A percentile compares a stretch with the other conserved stretches of the same genome.
phyloP scores from a whole-genome alignment of 2,888 invertebrate species.

The Ennomos fuscantarius region DNA sequence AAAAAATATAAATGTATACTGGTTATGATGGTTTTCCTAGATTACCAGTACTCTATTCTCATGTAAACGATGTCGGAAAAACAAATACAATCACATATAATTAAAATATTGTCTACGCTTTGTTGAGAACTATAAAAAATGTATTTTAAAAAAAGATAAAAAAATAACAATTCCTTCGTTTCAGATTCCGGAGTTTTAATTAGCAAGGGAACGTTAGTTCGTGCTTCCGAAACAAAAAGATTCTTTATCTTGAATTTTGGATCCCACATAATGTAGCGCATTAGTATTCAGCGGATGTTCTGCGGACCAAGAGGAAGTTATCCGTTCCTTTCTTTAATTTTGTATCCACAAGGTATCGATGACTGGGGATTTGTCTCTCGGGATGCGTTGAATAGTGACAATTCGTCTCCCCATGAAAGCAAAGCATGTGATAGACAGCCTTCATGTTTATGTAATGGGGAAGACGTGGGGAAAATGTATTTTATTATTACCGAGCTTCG shows the following conservation, averaged over 20 bases:
- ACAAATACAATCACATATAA: too few relatives aligned
- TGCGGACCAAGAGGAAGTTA: conserved; percentile 46
- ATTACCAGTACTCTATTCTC: too few relatives aligned
- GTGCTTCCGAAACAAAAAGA: conserved; percentile 45
- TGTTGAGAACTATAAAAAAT: too few relatives aligned
- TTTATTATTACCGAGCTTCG: conserved; percentile 1
- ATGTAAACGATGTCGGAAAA: too few relatives aligned
- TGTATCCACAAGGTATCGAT: conserved; percentile 42
- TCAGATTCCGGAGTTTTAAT: conserved; percentile 53
- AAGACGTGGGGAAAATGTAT: conserved; percentile 13
- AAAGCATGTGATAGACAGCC: conserved; percentile 20
- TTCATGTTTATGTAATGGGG: conserved; percentile 20
- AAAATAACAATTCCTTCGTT: conserved; percentile 45
- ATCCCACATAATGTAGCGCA: conserved; percentile 49
- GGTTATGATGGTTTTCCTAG: too few relatives aligned
- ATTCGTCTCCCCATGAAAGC: conserved; percentile 35
- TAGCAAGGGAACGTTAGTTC: conserved; percentile 54
- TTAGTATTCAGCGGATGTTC: conserved; percentile 58
- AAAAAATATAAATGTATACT: too few relatives aligned
- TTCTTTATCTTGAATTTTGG: conserved; percentile 45
- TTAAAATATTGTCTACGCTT: too few relatives aligned
- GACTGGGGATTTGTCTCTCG: conserved; percentile 39
- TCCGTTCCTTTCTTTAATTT: conserved; percentile 49
- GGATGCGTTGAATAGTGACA: conserved; percentile 33
- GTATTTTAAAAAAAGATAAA: not conserved